Evolutionary conservation across 2,888 invertebrate species (phyloP).

Genomic region (Zhuqinia jingwanae): DNA sequence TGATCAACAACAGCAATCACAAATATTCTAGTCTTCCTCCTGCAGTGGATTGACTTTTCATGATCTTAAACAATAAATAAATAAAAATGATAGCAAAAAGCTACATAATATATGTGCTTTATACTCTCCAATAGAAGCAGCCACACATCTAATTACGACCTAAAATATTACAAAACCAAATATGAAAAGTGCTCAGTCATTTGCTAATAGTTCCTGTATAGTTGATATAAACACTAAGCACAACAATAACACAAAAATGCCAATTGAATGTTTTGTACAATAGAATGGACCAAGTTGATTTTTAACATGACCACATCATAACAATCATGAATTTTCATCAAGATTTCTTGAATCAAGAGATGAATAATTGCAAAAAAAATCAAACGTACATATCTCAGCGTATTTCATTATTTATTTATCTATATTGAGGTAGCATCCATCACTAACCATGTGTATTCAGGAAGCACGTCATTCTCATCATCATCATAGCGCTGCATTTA

Average conservation of each 20-base stretch:
- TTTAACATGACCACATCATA: not conserved
- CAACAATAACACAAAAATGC: not conserved
- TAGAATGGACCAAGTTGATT: not conserved
- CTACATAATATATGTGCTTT: no score
- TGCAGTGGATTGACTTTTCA: not conserved
- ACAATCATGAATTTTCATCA: constrained; percentile 52
- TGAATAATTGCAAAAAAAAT: constrained; percentile 60
- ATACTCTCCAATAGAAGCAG: no score
- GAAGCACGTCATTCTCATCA: constrained; percentile 68
- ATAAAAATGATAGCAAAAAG: no score
- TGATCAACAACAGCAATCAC: no score
- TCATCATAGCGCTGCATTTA: not conserved
- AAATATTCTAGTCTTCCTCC: no score
- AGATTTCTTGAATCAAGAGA: constrained; percentile 44
- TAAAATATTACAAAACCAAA: not conserved
- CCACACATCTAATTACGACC: no score
- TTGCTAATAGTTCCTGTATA: not conserved
- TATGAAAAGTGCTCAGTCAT: not conserved
- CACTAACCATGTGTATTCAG: constrained; percentile 34
- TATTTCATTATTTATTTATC: constrained; percentile 44
- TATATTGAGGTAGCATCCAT: constrained; percentile 50
- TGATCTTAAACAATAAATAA: not conserved
- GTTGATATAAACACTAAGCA: not conserved
- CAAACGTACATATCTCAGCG: constrained; percentile 43
- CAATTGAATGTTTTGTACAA: not conserved